Conservation (phyloP, 1,140 invertebrate species). For the Brachionus angularis region DNA sequence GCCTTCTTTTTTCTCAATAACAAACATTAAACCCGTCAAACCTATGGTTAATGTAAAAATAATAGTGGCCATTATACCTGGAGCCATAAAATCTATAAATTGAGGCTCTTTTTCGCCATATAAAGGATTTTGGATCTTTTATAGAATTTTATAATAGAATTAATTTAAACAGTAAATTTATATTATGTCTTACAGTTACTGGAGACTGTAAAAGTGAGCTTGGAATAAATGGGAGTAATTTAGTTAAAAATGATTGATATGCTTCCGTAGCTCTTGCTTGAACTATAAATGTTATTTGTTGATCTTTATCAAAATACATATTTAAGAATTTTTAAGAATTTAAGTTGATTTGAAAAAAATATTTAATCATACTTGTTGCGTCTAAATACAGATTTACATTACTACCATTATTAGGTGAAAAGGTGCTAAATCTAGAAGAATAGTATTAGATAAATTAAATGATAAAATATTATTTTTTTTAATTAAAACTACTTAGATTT, state of each 20-base stretch:
- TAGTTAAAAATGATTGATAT: conserved; percentile 33
- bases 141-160: too few relatives aligned
- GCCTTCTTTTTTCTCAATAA: conserved; percentile 70
- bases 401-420: conserved; percentile 14
- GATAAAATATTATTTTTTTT: neutral
- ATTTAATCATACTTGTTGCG: conserved; percentile 44
- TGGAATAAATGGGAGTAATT: neutral
- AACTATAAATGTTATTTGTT: conserved; percentile 21
- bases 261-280: conserved; percentile 18
- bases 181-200: neutral
- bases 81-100: conserved; percentile 90
- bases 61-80: conserved; percentile 88
- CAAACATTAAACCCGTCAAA: conserved; percentile 82
- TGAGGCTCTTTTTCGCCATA: conserved; percentile 80
- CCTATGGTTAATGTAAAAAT: conserved; percentile 91
- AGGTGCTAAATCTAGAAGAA: conserved; percentile 18
- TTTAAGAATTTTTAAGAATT: neutral
- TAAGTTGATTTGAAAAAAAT: neutral
- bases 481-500: conserved; percentile 58
- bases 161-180: neutral
- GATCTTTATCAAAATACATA: conserved; percentile 9
- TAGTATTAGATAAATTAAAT: neutral
- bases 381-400: conserved; percentile 35
- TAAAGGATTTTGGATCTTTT: conserved; percentile 75
- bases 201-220: conserved; percentile 10